Conservation (phyloP, 2,797 vertebrate species). For the Garrulus glandarius region DNA sequence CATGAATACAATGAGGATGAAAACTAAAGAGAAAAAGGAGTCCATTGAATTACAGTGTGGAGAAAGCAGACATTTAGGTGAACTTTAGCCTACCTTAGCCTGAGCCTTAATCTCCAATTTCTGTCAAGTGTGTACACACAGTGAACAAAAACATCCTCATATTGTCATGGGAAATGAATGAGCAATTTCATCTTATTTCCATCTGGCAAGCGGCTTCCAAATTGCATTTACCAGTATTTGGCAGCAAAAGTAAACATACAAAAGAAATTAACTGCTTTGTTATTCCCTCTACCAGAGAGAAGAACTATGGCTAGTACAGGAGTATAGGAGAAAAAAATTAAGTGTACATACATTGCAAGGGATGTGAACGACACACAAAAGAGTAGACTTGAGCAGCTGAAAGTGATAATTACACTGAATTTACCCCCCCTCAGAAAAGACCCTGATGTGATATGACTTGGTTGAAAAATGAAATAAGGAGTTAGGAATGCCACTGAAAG, state of each 20-base stretch:
- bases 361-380: background rate
- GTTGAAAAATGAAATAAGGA: background rate
- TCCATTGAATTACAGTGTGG: background rate
- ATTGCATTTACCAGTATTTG: background rate
- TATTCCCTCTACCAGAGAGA: background rate
- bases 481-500: background rate
- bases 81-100: background rate
- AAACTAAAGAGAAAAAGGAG: background rate
- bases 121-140: background rate
- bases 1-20: background rate
- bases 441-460: background rate
- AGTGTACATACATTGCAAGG: background rate
- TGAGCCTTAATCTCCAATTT: background rate
- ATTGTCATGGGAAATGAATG: background rate
- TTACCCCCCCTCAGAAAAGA: background rate
- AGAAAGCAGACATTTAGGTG: background rate
- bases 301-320: background rate
- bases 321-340: accelerated
- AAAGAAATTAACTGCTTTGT: background rate
- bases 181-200: background rate
- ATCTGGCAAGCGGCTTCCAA: background rate
- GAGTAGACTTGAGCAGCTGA: background rate
- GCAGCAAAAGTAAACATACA: background rate
- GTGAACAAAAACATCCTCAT: background rate
- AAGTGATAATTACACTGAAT: background rate